A percentile compares a stretch with the other conserved stretches of the same genome.
Conservation (phyloP, 2,113 vertebrate species). For the Ardeotis arabs region DNA sequence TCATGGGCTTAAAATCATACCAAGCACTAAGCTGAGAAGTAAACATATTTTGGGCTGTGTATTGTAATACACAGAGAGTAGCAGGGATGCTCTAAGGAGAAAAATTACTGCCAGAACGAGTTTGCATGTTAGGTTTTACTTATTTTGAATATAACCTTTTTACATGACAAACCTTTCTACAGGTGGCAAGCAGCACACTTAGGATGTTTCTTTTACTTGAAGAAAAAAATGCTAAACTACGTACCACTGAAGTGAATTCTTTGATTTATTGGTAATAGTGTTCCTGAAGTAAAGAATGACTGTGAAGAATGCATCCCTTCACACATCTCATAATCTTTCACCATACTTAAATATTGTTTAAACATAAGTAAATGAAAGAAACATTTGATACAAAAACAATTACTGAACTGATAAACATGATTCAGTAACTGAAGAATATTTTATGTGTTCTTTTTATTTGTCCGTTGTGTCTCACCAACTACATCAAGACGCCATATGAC, state of each 20-base stretch:
- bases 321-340: background rate
- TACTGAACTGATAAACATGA: background rate
- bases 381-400: background rate
- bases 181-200: background rate
- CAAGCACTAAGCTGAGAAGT: background rate
- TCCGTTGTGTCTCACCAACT: background rate
- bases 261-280: background rate
- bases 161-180: background rate
- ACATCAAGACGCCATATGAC: background rate
- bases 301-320: background rate
- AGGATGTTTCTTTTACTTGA: background rate
- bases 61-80: background rate
- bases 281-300: background rate
- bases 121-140: background rate
- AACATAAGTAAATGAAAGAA: background rate
- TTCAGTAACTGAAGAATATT: background rate
- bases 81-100: background rate
- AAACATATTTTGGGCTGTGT: background rate
- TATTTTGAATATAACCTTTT: slow-evolving; percentile 25
- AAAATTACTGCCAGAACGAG: background rate
- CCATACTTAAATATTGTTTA: background rate
- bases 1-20: background rate
- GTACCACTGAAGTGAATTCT: background rate
- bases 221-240: background rate
- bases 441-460: background rate